These are phyloP conservation scores for Clarias platycephalus DNA, from an alignment of 2,797 vertebrate genomes.

Conservation along the genomic window DNA sequence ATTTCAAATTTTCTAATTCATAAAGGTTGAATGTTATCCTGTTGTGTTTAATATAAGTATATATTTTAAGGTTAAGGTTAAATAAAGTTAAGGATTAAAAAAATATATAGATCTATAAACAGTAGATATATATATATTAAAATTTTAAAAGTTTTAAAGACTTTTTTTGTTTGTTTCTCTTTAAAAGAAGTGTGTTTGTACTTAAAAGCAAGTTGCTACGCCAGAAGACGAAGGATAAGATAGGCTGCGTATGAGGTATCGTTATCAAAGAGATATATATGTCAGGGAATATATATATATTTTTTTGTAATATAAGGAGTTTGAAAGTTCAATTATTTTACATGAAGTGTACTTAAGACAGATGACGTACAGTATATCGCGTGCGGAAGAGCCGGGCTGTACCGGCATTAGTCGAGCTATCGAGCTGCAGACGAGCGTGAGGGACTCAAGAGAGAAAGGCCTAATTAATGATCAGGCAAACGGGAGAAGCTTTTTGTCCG, in stretches of 20 bases:
- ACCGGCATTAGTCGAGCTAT: conserved; percentile 1
- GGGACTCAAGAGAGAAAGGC: conserved; percentile 20
- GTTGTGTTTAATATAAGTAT: conserved; percentile 29
- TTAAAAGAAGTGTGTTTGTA: conserved; percentile 35
- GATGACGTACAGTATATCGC: conserved; percentile 1
- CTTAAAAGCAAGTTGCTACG: conserved; percentile 23
- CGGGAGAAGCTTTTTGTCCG: conserved; percentile 6
- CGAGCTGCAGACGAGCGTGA: neutral
- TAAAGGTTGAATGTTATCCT: neutral
- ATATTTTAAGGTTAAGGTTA: conserved; percentile 30
- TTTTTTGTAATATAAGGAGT: neutral
- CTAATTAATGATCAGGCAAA: neutral
- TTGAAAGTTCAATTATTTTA: conserved; percentile 5
- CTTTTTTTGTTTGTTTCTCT: neutral
- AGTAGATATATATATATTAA: neutral
- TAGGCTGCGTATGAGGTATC: conserved; percentile 30
- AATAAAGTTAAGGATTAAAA: neutral
- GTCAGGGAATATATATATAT: neutral
- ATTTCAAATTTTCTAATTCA: conserved; percentile 17
- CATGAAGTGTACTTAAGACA: conserved; percentile 36
- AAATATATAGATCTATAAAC: neutral
- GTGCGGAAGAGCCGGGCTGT: neutral
- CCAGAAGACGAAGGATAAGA: conserved; percentile 23
- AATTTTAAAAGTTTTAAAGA: neutral
- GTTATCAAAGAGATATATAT: conserved; percentile 1